Evolutionary conservation across 2,888 invertebrate species (phyloP).

Genomic region (Pyrrhosoma nymphula): DNA sequence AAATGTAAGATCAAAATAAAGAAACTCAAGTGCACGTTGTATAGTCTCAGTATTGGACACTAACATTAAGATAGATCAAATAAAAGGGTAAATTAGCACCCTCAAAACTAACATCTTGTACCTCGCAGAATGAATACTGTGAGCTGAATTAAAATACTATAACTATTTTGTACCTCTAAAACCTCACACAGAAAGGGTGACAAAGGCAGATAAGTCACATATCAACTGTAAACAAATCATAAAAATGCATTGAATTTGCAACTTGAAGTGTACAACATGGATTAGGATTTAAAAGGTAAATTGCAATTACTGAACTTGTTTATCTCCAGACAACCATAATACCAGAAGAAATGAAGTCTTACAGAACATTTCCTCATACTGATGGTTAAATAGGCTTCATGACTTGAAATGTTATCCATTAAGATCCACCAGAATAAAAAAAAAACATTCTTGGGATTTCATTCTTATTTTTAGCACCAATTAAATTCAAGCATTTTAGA

Average conservation of each 20-base stretch:
- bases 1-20: constrained; percentile 14
- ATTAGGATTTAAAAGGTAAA: background rate
- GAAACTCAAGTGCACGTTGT: constrained; percentile 40
- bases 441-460: background rate
- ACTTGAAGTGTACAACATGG: background rate
- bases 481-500: background rate
- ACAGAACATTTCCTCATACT: background rate
- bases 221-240: background rate
- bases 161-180: constrained; percentile 54
- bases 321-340: background rate
- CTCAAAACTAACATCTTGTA: constrained; percentile 32
- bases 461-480: background rate
- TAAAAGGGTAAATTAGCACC: constrained; percentile 11
- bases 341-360: background rate
- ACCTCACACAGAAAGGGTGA: constrained; percentile 29
- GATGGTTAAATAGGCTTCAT: background rate
- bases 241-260: constrained; percentile 44
- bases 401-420: background rate
- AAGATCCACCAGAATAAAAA: background rate
- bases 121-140: background rate
- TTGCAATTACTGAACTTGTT: background rate
- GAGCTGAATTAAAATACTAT: constrained; percentile 41
- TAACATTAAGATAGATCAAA: constrained; percentile 28
- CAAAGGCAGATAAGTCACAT: background rate
- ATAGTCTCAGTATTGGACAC: background rate